phyloP scores from a whole-genome alignment of 30 jellyfish, hydroid and myxozoan genomes.

The Aurelia sp. region DNA sequence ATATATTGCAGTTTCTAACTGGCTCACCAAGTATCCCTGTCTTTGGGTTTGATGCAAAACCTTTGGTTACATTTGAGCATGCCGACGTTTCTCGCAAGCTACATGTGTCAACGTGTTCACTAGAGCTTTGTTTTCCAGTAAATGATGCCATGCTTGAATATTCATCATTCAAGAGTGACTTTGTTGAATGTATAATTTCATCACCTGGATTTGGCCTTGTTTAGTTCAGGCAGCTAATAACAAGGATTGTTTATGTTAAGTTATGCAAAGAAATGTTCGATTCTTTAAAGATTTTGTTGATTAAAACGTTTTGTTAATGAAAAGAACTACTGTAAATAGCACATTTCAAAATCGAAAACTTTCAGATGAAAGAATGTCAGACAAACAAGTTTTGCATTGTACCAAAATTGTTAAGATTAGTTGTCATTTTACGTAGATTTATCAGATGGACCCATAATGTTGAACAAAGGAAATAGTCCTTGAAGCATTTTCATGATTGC shows the following conservation, averaged over 20 bases:
- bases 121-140: conserved; percentile 15
- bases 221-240: conserved; percentile 10
- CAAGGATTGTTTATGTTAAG: conserved; percentile 4
- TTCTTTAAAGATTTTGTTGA: conserved; percentile 1
- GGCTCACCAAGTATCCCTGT: conserved; percentile 18
- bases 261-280: background rate
- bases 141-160: conserved; percentile 20
- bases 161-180: conserved; percentile 11
- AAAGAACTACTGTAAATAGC: background rate
- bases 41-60: conserved; percentile 7
- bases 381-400: too few relatives aligned
- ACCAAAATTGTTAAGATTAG: too few relatives aligned
- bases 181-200: conserved; percentile 17
- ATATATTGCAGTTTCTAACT: conserved; percentile 14
- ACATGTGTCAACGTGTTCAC: conserved; percentile 19
- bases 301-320: conserved; percentile 18
- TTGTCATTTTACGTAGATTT: too few relatives aligned
- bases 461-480: too few relatives aligned
- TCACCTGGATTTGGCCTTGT: conserved; percentile 26
- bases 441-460: too few relatives aligned
- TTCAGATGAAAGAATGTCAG: too few relatives aligned
- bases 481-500: too few relatives aligned
- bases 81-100: conserved; percentile 28
- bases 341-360: background rate
- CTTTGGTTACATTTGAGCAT: conserved; percentile 14